Base-by-base conservation (phyloP, 2,113 vertebrate genomes). In the Vicugna pacos region DNA sequence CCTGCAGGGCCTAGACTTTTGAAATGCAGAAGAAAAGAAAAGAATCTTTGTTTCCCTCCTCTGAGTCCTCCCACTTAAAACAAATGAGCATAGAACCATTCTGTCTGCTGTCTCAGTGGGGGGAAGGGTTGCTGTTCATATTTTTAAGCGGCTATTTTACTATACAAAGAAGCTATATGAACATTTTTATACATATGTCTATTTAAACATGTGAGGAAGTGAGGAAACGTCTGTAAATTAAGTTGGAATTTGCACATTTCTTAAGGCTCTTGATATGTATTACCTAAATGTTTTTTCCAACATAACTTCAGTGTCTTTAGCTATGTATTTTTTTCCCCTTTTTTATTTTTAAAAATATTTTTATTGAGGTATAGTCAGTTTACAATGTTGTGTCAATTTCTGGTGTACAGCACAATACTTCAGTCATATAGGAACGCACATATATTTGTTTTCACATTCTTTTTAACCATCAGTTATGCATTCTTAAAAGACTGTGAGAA, bases 11-110 rank as follows among this genome's bases (percentile, higher is more conserved):
- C 56, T 22, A 82, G 79, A 92, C 30, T 90, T 96, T 89, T 93
- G 58, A 96, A 92, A 92, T 46, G 62, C n/a, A 79, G 84, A 95
- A 84, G 84, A 79, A 96, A 95, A 94, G 67, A 92, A 95, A 92
- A 83, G 75, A 3, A 75, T 96, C 89, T 62, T 92, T 92, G 88
- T 93, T 97, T 94, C 26, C 64, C 35, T 91, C 42, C 67, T 91
- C 35, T 93, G 46, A 85, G 89, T 64, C 10, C 73, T 95, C 86
- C 83, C 80, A 89, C 88, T 90, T 87, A 75, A 92, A 96, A 96
- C 84, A 97, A 95, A 89, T 52, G 73, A 64, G 62, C 76, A 93
- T 19, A 79, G 89, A 96, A 65, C 32, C 7, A 84, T 76, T 65
- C 19, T 22, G 38, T n/a, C 48, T n/a, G 46, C 48, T 83, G 56